Evolutionary conservation across 2,888 invertebrate species (phyloP), one percentile per base, ranked within the genome.

Genomic region (Macrosoma leucophasiata): DNA sequence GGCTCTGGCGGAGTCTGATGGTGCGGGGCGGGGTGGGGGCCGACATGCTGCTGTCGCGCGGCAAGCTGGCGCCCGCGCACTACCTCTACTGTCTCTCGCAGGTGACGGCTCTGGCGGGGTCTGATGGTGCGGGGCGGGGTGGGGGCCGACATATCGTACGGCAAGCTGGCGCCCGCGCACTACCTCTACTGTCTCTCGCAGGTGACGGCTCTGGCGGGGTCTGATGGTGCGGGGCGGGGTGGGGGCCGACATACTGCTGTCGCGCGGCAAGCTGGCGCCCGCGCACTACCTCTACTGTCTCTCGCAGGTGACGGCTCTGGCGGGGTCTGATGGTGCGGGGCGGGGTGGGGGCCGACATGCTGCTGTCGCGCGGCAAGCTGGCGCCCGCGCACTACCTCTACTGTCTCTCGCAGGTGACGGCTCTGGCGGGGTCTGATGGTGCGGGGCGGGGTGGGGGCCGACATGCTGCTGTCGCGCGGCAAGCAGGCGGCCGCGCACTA

Each of bases 251-350:
- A 86, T 92, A 66, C 85, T 94, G 56, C 81, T 96, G 58, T 86
- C 90, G 3, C 88, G 90, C 40, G 90, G 90, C 8, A 89, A 91
- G 48, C 89, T 92, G 40, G 87, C 90, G 29, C 91, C 92, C 39
- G 95, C 96, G 1, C 86, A 92, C 45, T 87, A 91, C 41, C 87
- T 95, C 11, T 96, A 93, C 70, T 91, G 92, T 55, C 86, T 95
- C 34, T 90, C 93, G 1, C 90, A 91, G 75, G 91, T 91, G 18
- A 10, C n/a, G n/a, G n/a, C n/a, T n/a, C n/a, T n/a, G n/a, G n/a
- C n/a, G 8, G 31, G 68, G 71, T 0, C 46, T 70, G 29, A 65
- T 81, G 33, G 67, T 65, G 67, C 74, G 79, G 7, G 77, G 79
- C 11, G 6, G 9, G 4, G 21, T 7, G n/a, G 10, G 21, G n/a